A percentile compares a stretch with the other conserved stretches of the same genome.
Conservation (phyloP, 2,113 vertebrate genomes). For the Sarotherodon lohbergeri region DNA sequence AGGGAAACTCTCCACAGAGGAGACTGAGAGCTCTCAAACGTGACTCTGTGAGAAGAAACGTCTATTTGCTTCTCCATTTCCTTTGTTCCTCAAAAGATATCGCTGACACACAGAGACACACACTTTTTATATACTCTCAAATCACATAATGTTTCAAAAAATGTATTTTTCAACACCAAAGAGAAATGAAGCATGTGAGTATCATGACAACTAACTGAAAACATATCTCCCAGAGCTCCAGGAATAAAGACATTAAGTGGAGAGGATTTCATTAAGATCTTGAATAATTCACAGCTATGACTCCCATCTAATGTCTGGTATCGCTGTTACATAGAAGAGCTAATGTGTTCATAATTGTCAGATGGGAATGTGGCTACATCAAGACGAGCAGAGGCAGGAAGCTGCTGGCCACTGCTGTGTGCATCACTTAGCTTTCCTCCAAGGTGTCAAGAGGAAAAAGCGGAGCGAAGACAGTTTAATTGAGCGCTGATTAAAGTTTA, state of each 20-base stretch:
- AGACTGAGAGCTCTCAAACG: background rate
- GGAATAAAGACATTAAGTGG: background rate
- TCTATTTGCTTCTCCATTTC: background rate
- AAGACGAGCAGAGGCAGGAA: background rate
- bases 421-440: background rate
- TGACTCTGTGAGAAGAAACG: background rate
- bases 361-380: background rate
- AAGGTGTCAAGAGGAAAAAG: background rate
- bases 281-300: background rate
- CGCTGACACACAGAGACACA: background rate
- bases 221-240: background rate
- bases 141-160: background rate
- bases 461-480: background rate
- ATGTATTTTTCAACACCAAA: background rate
- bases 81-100: background rate
- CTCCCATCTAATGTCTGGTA: background rate
- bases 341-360: background rate
- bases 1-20: constrained; percentile 1
- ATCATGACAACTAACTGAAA: background rate
- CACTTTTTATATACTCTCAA: background rate
- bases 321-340: background rate
- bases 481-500: background rate
- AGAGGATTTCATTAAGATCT: background rate
- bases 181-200: background rate
- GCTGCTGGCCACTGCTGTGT: background rate